Conservation (phyloP, 2,888 invertebrate genomes). For the Ceriagrion tenellum region DNA sequence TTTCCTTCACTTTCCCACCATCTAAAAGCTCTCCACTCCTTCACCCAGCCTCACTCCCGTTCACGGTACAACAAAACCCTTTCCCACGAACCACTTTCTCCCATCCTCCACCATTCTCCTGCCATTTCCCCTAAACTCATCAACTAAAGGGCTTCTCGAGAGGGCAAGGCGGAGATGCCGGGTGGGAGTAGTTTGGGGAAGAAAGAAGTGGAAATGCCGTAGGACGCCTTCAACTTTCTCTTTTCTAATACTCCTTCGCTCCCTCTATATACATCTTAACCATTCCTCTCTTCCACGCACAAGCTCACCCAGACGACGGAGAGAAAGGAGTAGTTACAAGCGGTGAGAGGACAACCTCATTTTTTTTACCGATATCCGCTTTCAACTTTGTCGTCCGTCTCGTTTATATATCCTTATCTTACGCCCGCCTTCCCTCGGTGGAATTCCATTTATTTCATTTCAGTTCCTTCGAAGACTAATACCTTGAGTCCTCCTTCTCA, state of each 20-base stretch:
- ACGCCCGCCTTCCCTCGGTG: background rate
- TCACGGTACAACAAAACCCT: no score
- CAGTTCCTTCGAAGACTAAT: background rate
- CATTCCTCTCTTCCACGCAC: no score
- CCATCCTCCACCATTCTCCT: background rate
- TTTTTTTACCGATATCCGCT: conserved; percentile 52
- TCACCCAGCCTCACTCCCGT: no score
- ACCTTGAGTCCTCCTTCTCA: background rate
- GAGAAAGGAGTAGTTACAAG: background rate
- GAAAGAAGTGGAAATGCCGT: background rate
- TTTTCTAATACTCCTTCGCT: background rate
- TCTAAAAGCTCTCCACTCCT: no score
- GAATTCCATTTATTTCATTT: background rate
- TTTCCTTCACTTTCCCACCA: background rate
- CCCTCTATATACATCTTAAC: background rate
- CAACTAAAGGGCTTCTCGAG: background rate
- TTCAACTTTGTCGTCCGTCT: conserved; percentile 43
- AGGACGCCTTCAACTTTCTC: background rate
- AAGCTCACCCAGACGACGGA: background rate
- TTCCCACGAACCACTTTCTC: background rate
- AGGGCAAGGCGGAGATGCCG: background rate
- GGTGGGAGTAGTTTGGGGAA: background rate
- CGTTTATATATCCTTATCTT: background rate
- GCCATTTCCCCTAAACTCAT: background rate
- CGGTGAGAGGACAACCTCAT: background rate